Percentiles rank a stretch among this genome's conserved stretches.
phyloP scores from a whole-genome alignment of 2,888 invertebrate species.

The Oscheius myriophilus region DNA sequence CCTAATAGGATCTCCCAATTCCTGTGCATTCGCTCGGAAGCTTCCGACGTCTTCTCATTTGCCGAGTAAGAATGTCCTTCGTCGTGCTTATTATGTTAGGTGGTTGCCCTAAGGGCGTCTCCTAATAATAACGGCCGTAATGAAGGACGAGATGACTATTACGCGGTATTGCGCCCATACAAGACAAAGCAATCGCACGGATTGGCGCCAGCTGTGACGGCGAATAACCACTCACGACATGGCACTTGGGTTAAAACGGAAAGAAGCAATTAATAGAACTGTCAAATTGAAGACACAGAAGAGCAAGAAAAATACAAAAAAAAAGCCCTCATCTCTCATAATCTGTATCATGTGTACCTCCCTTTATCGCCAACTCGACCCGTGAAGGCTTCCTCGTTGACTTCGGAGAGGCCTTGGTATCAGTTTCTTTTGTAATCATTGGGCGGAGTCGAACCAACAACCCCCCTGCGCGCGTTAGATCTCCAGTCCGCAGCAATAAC shows the following conservation, averaged over 20 bases:
- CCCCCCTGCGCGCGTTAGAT: neutral
- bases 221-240: too few relatives aligned
- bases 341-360: conserved; percentile 28
- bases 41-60: too few relatives aligned
- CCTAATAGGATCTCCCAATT: too few relatives aligned
- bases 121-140: conserved; percentile 28
- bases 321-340: conserved; percentile 32
- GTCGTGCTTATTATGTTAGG: too few relatives aligned
- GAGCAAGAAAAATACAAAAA: neutral
- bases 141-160: conserved; percentile 11
- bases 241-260: too few relatives aligned
- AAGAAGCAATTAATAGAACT: too few relatives aligned
- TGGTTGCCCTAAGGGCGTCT: neutral
- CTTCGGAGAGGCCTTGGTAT: conserved; percentile 22
- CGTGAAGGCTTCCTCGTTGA: neutral
- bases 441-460: conserved; percentile 17
- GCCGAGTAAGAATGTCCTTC: too few relatives aligned
- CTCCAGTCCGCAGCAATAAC: neutral
- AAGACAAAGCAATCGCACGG: too few relatives aligned
- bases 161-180: too few relatives aligned
- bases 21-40: too few relatives aligned
- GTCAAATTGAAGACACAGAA: too few relatives aligned
- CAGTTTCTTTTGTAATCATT: conserved; percentile 19
- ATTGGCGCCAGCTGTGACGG: too few relatives aligned
- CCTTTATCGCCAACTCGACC: conserved; percentile 11